These are phyloP conservation scores for Etheostoma spectabile DNA, from an alignment of 2,113 vertebrate genomes.

Conservation along the genomic window DNA sequence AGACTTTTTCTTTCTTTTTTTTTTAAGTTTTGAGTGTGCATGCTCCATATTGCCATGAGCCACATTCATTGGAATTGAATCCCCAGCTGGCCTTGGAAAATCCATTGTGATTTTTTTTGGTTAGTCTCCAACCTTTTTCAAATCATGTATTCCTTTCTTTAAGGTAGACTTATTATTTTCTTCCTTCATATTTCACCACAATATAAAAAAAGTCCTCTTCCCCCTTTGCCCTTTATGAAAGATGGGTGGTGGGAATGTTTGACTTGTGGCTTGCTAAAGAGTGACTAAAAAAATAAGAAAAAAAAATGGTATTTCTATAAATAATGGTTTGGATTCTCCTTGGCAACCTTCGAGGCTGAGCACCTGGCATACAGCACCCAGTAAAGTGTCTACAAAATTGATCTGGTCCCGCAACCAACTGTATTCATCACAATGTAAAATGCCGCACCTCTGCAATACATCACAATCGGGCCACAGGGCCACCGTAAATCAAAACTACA, in stretches of 20 bases:
- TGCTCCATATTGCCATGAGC: constrained; percentile 19
- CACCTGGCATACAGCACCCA: constrained; percentile 42
- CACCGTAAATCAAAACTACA: constrained; percentile 75
- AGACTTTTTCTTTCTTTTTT: constrained; percentile 5
- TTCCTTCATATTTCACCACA: neutral
- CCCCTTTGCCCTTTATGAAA: constrained; percentile 21
- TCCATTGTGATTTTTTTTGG: constrained; percentile 17
- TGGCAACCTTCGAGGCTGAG: constrained; percentile 57
- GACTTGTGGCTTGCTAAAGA: constrained; percentile 29
- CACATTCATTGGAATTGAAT: constrained; percentile 52
- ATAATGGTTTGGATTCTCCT: constrained; percentile 60
- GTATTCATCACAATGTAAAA: constrained; percentile 79
- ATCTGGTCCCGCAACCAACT: constrained; percentile 67
- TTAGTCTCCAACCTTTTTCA: constrained; percentile 25
- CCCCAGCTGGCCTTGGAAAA: constrained; percentile 48
- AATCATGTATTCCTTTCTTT: constrained; percentile 28
- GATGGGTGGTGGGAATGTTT: constrained; percentile 19
- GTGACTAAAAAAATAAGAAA: neutral
- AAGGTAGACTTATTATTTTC: constrained; percentile 43
- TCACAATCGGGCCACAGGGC: constrained; percentile 70
- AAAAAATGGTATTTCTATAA: constrained; percentile 53
- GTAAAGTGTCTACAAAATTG: constrained; percentile 68
- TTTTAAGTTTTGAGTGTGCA: constrained; percentile 11
- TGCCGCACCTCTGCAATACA: constrained; percentile 51
- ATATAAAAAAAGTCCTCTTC: constrained; percentile 26